These are phyloP conservation scores for Acanthaster planci DNA, from an alignment of 35 echinoderm and acorn worm species.

Conservation along the genomic window DNA sequence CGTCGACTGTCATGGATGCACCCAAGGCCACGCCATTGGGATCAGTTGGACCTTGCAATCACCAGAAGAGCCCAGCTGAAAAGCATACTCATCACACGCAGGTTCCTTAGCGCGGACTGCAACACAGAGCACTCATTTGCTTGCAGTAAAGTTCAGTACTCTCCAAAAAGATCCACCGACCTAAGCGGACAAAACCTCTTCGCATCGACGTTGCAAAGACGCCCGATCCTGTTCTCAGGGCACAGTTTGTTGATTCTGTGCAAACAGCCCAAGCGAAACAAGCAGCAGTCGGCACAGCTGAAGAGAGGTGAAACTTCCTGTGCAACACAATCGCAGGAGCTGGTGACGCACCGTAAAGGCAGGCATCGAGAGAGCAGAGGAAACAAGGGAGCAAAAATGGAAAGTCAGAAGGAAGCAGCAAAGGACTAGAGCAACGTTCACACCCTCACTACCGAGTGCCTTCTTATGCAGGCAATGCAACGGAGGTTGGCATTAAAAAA, in stretches of 20 bases:
- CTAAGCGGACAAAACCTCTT: no score
- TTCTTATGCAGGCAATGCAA: no score
- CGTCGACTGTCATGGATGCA: slow-evolving; percentile 49
- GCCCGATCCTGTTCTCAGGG: not conserved
- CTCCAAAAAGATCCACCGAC: slow-evolving; percentile 13
- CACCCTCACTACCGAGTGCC: not conserved
- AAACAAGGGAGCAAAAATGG: not conserved
- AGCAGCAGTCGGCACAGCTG: slow-evolving; percentile 8
- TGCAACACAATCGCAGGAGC: slow-evolving; percentile 12
- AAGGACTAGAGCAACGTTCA: not conserved
- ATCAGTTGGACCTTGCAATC: slow-evolving; percentile 48
- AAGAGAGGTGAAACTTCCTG: no score
- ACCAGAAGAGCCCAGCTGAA: not conserved
- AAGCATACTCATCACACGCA: slow-evolving; percentile 38
- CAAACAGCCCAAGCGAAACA: not conserved
- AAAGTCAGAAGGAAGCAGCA: not conserved
- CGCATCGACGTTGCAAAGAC: slow-evolving; percentile 8
- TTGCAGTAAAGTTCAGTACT: slow-evolving; percentile 29
- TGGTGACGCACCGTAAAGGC: no score
- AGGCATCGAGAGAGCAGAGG: not conserved
- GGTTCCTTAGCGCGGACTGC: slow-evolving; percentile 64
- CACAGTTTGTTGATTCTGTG: slow-evolving; percentile 13
- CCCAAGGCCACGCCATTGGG: slow-evolving; percentile 32
- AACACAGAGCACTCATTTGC: slow-evolving; percentile 58
- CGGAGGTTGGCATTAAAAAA: no score